phyloP scores from a whole-genome alignment of 2,888 invertebrate species.

The Zygaena filipendulae region DNA sequence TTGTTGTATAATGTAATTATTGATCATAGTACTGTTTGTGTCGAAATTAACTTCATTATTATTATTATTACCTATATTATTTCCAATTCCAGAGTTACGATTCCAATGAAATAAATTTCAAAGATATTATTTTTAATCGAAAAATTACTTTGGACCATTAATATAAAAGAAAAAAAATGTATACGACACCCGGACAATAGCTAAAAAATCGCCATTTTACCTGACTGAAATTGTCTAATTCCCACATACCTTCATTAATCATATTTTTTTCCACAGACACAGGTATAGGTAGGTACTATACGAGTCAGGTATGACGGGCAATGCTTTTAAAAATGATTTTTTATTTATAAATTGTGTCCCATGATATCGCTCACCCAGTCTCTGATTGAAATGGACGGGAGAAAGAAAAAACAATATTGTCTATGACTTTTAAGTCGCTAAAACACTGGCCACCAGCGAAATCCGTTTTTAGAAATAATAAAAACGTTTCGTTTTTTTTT shows the following conservation, averaged over 20 bases:
- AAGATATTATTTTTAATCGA: no score
- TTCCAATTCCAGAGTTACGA: no score
- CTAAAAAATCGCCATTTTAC: slow-evolving; percentile 44
- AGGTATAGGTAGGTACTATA: slow-evolving; percentile 38
- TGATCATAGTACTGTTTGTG: no score
- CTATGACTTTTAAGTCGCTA: slow-evolving; percentile 16
- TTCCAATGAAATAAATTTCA: no score
- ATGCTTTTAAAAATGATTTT: slow-evolving; percentile 46
- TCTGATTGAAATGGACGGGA: slow-evolving; percentile 2
- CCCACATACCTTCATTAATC: slow-evolving; percentile 60
- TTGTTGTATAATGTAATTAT: no score
- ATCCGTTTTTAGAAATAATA: slow-evolving; percentile 29
- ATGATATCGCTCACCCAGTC: slow-evolving; percentile 18
- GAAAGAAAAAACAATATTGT: slow-evolving; percentile 19
- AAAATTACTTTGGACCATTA: no score
- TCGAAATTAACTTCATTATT: no score
- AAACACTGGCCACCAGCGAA: slow-evolving; percentile 32
- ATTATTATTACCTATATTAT: no score
- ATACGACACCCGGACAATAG: slow-evolving; percentile 22
- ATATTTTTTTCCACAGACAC: slow-evolving; percentile 50
- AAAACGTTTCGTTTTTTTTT: slow-evolving; percentile 31
- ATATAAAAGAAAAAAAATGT: no score
- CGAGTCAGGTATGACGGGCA: slow-evolving; percentile 39
- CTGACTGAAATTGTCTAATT: slow-evolving; percentile 47
- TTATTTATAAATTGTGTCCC: slow-evolving; percentile 26